phyloP scores from a whole-genome alignment of 1,140 invertebrate genomes.

The Camponotus floridanus region DNA sequence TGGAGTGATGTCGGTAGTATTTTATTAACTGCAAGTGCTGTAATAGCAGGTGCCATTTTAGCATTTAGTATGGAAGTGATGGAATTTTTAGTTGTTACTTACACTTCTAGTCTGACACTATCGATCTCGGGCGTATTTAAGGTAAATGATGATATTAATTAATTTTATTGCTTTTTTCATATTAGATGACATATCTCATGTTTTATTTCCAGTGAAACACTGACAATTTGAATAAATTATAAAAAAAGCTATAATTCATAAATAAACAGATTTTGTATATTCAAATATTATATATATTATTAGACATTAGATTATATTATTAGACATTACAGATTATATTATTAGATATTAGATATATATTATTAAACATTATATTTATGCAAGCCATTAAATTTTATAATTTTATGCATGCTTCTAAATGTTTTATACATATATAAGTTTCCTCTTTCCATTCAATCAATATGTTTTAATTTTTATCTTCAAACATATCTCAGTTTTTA shows the following conservation, averaged over 20 bases:
- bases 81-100: conserved; percentile 97
- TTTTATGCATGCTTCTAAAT: background rate
- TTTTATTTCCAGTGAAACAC: background rate
- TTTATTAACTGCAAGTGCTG: conserved; percentile 72
- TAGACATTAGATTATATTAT: background rate
- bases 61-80: conserved; percentile 98
- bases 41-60: conserved; percentile 92
- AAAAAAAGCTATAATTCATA: too few relatives aligned
- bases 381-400: background rate
- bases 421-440: background rate
- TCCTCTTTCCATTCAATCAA: background rate
- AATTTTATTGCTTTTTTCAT: background rate
- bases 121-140: conserved; percentile 99
- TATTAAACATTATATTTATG: conserved; percentile 15
- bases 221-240: conserved; percentile 6
- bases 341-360: background rate
- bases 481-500: background rate
- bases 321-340: background rate
- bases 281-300: background rate
- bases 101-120: conserved; percentile 98
- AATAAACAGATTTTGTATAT: too few relatives aligned
- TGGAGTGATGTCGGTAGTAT: conserved; percentile 76
- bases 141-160: conserved; percentile 87
- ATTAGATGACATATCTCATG: conserved; percentile 27
- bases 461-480: background rate